Evolutionary conservation across 2,888 invertebrate genomes (phyloP).

Genomic region (Aphidius colemani): DNA sequence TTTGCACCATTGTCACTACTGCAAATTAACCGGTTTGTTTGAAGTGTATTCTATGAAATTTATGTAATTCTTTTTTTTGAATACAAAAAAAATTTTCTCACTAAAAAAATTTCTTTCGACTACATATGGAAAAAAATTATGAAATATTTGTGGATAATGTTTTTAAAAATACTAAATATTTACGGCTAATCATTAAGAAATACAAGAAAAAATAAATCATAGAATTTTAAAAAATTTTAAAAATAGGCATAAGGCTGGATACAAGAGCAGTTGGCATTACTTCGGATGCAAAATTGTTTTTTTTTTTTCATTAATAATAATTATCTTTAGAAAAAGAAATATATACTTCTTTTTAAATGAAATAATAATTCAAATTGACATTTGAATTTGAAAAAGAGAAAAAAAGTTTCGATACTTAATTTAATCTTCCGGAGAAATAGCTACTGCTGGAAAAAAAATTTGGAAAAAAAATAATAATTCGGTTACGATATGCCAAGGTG

Average conservation of each 20-base stretch:
- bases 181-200: constrained; percentile 58
- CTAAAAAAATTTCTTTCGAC: constrained; percentile 36
- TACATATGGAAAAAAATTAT: constrained; percentile 29
- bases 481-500: constrained; percentile 45
- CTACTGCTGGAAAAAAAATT: constrained; percentile 45
- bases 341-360: constrained; percentile 2
- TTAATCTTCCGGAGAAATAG: constrained; percentile 50
- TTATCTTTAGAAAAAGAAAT: neutral
- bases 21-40: neutral
- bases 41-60: constrained; percentile 21
- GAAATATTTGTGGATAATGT: constrained; percentile 51
- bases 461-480: constrained; percentile 35
- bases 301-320: constrained; percentile 8
- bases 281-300: constrained; percentile 50
- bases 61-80: constrained; percentile 21
- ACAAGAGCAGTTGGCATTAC: constrained; percentile 48
- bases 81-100: neutral
- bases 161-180: constrained; percentile 56
- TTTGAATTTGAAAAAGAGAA: constrained; percentile 18
- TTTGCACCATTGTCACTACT: constrained; percentile 22
- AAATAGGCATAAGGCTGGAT: constrained; percentile 36
- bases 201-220: constrained; percentile 52
- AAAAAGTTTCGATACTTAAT: constrained; percentile 29
- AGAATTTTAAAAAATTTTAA: constrained; percentile 46
- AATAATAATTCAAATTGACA: constrained; percentile 8